Evolutionary conservation across 2,888 invertebrate species (phyloP).

Genomic region (Pheosia gnoma): DNA sequence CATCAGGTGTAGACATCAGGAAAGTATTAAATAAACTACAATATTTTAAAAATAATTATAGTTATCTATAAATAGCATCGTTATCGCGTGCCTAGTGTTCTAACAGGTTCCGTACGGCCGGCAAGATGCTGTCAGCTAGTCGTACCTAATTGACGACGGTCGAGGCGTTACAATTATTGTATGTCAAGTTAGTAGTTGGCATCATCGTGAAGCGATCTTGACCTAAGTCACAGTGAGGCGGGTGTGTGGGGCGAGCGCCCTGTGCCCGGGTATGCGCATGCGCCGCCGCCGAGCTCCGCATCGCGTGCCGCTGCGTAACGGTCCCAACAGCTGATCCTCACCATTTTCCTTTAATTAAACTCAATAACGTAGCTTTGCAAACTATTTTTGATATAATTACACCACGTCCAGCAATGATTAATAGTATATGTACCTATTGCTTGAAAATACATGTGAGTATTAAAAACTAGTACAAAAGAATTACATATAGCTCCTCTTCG

Average conservation of each 20-base stretch:
- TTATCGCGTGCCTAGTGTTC: constrained; percentile 55
- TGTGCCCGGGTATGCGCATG: constrained; percentile 12
- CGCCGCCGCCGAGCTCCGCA: constrained; percentile 23
- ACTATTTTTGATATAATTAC: constrained; percentile 38
- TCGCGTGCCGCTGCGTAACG: constrained; percentile 74
- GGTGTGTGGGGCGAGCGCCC: constrained; percentile 21
- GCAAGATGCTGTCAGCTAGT: constrained; percentile 58
- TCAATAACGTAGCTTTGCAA: constrained; percentile 42
- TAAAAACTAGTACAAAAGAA: no score
- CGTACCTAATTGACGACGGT: constrained; percentile 65
- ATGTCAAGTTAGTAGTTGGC: constrained; percentile 65
- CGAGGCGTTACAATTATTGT: constrained; percentile 71
- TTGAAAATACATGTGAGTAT: no score
- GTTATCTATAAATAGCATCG: constrained; percentile 54
- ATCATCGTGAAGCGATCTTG: constrained; percentile 47
- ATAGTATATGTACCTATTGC: neutral
- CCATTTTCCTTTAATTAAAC: constrained; percentile 73
- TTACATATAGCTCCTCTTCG: no score
- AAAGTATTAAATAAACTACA: no score
- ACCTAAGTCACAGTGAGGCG: constrained; percentile 46
- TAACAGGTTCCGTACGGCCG: constrained; percentile 58
- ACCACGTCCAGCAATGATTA: neutral
- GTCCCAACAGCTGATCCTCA: constrained; percentile 72
- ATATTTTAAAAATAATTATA: constrained; percentile 17
- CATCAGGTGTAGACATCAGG: no score